These are phyloP conservation scores for Andrena bucephala DNA, from an alignment of 2,888 invertebrate genomes.

Conservation along the genomic window DNA sequence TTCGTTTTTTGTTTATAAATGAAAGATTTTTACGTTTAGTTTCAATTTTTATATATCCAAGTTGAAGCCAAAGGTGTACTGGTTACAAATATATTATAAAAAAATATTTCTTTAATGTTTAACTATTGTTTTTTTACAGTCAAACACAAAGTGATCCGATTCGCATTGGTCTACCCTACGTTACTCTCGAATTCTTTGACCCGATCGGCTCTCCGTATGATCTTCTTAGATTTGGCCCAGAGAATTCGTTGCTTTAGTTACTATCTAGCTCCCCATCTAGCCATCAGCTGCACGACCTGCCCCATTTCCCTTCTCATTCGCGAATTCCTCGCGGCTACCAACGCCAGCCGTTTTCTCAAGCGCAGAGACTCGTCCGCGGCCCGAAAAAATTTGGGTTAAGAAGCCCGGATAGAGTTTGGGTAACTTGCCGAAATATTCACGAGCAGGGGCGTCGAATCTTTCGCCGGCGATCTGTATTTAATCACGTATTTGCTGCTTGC, in stretches of 20 bases:
- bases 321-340: conserved; percentile 14
- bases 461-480: neutral
- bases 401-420: neutral
- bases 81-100: too few relatives aligned
- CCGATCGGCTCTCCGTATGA: neutral
- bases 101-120: too few relatives aligned
- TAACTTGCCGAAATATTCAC: neutral
- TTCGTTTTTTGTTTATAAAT: too few relatives aligned
- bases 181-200: neutral
- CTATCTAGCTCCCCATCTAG: neutral
- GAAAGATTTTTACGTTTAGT: too few relatives aligned
- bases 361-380: neutral
- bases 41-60: too few relatives aligned
- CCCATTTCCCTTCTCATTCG: neutral
- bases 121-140: too few relatives aligned
- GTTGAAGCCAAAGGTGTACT: too few relatives aligned
- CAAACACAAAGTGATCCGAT: too few relatives aligned
- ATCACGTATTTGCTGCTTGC: neutral
- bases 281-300: neutral
- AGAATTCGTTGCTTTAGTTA: neutral
- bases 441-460: neutral
- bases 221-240: neutral
- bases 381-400: conserved; percentile 10
- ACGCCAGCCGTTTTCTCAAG: neutral
- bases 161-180: neutral